Evolutionary conservation across 2,888 invertebrate genomes (phyloP), one percentile per base, ranked within the genome.

Genomic region (Sipunculus nudus): DNA sequence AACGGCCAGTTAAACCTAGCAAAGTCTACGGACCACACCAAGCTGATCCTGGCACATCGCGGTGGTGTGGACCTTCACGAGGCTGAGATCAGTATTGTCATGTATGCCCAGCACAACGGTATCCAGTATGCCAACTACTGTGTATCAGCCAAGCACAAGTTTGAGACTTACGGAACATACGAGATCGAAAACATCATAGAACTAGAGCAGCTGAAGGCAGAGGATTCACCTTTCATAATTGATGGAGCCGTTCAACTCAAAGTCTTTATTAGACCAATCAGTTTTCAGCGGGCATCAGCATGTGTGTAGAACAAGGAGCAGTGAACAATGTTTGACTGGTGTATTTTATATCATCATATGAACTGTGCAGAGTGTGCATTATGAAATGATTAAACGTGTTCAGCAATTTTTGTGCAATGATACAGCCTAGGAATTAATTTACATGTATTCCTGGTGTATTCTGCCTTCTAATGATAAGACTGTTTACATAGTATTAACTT

Each of bases 1-100:
- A 67, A 68, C 26, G 65, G 68, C 1, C 68, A 68, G 48, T 47
- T 68, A 23, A 68, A 68, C 32, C 49, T 68, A 29, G 66, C 65
- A 21, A 68, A 68, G 52, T 59, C 65, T 3, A 63, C 68, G 1
- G 68, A 68, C 28, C 45, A 29, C 13, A 68, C 68, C 38, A 63
- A 63, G 47, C 19, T 68, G 59, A 49, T 68, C 21, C 55, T 68
- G n/a, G 59, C 65, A 2, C 68, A 68, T 29, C 59, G 68, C 16
- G 68, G 68, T 8, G 68, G 68, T 10, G 46, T 67, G 8, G 68
- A 65, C 47, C 48, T 66, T 1, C 58, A 49, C 21, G 53, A 58
- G 21, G 68, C 66, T 2, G 68, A 68, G 46, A 46, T 68, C 49
- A 61, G 52, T 38, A 49, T 67, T 2, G 48, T 68, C 8, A 55